These are phyloP conservation scores for Lerema accius DNA, from an alignment of 1,140 invertebrate species.

Conservation along the genomic window DNA sequence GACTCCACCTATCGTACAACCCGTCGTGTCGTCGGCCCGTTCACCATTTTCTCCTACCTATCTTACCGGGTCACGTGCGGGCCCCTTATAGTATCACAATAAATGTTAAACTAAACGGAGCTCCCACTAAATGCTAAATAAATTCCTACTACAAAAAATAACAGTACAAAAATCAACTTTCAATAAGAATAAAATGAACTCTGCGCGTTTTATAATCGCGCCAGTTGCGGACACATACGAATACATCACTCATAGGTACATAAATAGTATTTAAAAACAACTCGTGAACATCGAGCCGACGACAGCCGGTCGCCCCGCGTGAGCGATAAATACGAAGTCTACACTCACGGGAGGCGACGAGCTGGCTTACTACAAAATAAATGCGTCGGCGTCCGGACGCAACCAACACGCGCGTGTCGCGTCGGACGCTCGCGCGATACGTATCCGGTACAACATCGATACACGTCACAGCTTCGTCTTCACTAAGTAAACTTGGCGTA, in stretches of 20 bases:
- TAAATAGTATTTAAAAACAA: background rate
- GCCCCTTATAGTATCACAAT: slow-evolving; percentile 77
- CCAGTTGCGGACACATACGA: background rate
- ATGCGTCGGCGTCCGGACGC: too few species aligned
- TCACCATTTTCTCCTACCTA: slow-evolving; percentile 41
- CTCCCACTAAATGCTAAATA: slow-evolving; percentile 65
- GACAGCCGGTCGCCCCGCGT: background rate
- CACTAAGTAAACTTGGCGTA: too few species aligned
- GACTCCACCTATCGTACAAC: slow-evolving; percentile 3
- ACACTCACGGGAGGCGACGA: too few species aligned
- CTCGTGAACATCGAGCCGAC: background rate
- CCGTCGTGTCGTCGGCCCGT: slow-evolving; percentile 6
- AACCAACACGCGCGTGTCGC: too few species aligned
- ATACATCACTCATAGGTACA: background rate
- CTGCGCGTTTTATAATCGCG: slow-evolving; percentile 3
- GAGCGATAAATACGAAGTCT: too few species aligned
- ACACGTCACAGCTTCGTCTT: too few species aligned
- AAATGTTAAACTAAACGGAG: slow-evolving; percentile 71
- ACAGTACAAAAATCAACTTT: slow-evolving; percentile 60
- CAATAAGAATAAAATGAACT: slow-evolving; percentile 36
- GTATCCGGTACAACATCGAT: too few species aligned
- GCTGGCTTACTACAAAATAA: too few species aligned
- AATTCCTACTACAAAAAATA: slow-evolving; percentile 62
- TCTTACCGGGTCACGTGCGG: slow-evolving; percentile 62
- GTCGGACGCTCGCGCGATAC: too few species aligned